Base-by-base conservation (phyloP, 2,113 vertebrate genomes). In the Callospermophilus lateralis region DNA sequence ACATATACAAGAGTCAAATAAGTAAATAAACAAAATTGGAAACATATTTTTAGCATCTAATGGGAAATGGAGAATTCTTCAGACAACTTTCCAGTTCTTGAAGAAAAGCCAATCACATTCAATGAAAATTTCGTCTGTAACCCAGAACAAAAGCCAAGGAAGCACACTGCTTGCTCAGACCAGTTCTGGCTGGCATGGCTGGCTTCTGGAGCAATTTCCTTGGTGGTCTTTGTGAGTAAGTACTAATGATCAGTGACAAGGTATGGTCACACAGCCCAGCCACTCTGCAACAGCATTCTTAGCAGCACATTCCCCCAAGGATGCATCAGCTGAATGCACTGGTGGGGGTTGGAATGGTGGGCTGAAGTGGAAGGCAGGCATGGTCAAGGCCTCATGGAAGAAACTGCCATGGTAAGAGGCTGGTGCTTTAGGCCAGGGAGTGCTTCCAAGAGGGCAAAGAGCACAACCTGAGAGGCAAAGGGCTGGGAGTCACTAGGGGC, bases 31-130 rank as follows among this genome's bases (percentile, higher is more conserved):
- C 28, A 84, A 83, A 95, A 97, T 53, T 61, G 24, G 48, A 93
- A 93, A 72, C 81, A 88, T 78, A 28, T 51, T 95, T 94, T 92
- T 92, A 93, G 65, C 30, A 86, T 91, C 51, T 85, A 87, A 63
- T 72, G 90, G 89, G 93, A 96, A 90, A 93, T 85, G 58, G 85
- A 87, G 68, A 91, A 93, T 91, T 89, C 68, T 93, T 96, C 39
- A 89, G 89, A 65, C 81, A 90, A 94, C 10, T 74, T 89, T 91
- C 68, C 34, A 79, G 67, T 95, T 96, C 39, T 86, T 90, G 55
- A 97, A 72, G 30, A 88, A 93, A 90, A 77, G 73, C 84, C 63
- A 74, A 20, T 81, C 68, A 24, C 1, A 6, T 67, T 81, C 73
- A 83, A 28, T 53, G 34, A 65, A 73, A 84, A 61, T 92, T 70